Percentiles rank a stretch among this genome's conserved stretches.
These are phyloP conservation scores for Drosophila paulistorum DNA, from an alignment of 1,140 invertebrate genomes.

Conservation along the genomic window DNA sequence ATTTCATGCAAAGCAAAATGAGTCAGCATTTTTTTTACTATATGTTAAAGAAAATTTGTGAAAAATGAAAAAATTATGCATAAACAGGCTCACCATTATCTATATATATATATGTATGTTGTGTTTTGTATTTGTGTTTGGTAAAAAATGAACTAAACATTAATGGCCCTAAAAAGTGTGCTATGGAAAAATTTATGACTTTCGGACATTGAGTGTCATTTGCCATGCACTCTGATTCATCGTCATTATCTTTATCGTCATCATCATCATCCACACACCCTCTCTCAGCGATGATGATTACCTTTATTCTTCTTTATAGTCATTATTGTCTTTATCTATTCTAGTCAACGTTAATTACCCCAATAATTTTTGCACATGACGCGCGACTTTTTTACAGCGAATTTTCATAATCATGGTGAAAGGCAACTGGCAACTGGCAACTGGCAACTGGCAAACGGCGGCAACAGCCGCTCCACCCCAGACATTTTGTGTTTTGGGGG, in stretches of 20 bases:
- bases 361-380: slow-evolving; percentile 23
- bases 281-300: not conserved
- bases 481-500: slow-evolving; percentile 5
- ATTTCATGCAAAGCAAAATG: too few relatives aligned
- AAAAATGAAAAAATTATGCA: too few relatives aligned
- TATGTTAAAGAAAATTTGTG: too few relatives aligned
- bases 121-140: too few relatives aligned
- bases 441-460: not conserved
- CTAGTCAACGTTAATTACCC: slow-evolving; percentile 22
- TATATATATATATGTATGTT: too few relatives aligned
- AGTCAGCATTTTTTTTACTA: too few relatives aligned
- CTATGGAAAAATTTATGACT: slow-evolving; percentile 11
- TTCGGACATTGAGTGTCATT: slow-evolving; percentile 21
- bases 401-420: slow-evolving; percentile 10
- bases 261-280: not conserved
- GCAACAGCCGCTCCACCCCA: slow-evolving; percentile 4
- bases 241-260: slow-evolving; percentile 1
- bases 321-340: slow-evolving; percentile 17
- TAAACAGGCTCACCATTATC: too few relatives aligned
- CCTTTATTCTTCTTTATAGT: slow-evolving; percentile 11
- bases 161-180: not conserved
- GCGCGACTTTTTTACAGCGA: slow-evolving; percentile 12
- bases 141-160: too few relatives aligned
- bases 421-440: not conserved
- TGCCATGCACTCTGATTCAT: slow-evolving; percentile 19